Evolutionary conservation across 2,888 invertebrate genomes (phyloP), one percentile per base, ranked within the genome.

Genomic region (Phanerotoma sp.): DNA sequence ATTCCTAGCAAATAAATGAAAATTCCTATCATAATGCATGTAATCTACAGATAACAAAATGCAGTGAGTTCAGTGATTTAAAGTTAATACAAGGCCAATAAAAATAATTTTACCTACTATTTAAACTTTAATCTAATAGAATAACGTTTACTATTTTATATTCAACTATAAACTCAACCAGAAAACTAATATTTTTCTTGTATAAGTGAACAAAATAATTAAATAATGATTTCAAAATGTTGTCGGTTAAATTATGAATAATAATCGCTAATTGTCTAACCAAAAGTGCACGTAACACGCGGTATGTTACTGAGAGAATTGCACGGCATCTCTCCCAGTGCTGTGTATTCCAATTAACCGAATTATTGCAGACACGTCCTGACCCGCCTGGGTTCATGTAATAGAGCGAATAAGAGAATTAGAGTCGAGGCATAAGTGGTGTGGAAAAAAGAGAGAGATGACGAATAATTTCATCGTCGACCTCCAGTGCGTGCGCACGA

Each of bases 281-380:
- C 30, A 20, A 48, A 46, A 48, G 28, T 50, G 51, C 48, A 28
- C 37, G 48, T 28, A 42, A 47, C 38, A 38, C 37, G 40, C 45
- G 42, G 16, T 4, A 18, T 22, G 62, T 41, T 58, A 62, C 63
- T 64, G 53, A 63, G 61, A 61, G 64, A 65, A 67, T 67, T 65
- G 65, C 63, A 59, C 60, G 42, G 41, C 41, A 52, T 57, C 42
- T 50, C 35, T 47, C 20, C 9, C 25, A 40, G 28, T 41, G 54
- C 57, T 57, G 54, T 64, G 61, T 66, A 63, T 64, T 67, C 63
- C 71, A 70, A 72, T 73, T 72, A 72, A 73, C 66, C 67, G 68
- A 72, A 72, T 71, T 69, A 71, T 69, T 63, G 63, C 58, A 61
- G 57, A 61, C 61, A 57, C 61, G 51, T 60, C 63, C 45, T 60